Evolutionary conservation across 1,140 invertebrate species (phyloP), one percentile per base, ranked within the genome.

Genomic region (Trinorchestia longiramus): DNA sequence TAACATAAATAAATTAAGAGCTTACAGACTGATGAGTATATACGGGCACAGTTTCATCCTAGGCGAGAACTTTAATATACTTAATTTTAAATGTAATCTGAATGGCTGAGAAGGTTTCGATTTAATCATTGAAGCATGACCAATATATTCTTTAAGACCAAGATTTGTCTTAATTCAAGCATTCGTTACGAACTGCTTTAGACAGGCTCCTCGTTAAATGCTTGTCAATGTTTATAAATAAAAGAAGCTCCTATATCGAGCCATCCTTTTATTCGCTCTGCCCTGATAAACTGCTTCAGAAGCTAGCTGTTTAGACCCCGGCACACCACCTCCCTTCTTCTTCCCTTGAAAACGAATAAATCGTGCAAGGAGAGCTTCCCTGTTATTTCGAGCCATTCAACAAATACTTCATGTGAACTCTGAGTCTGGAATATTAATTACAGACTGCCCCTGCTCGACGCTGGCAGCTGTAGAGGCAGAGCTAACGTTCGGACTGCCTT

Each of bases 361-460:
- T 90, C n/a, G 43, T 41, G 88, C 41, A 42, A 41, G 88, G 41
- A 42, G 88, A 42, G 88, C 62, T 90, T 90, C 88, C 88, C 88
- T 90, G 88, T 90, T 90, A 90, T 90, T 90, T 90, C 43, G 43
- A 90, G 88, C 88, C 88, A 90, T 90, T 90, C 88, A 90, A 41
- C 88, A 90, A 90, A 90, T 90, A 90, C 88, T 90, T 90, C 88
- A 90, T 90, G 88, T 90, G 88, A 90, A 90, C 88, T 77, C 62
- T 77, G 62, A 77, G 62, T 77, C 62, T 77, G 88, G 41, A 90
- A 90, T 43, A 90, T 90, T 90, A 90, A 90, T 90, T 90, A 90
- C 43, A 77, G 62, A 77, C 62, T 77, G 47, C 62, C 62, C 62
- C 62, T 77, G 62, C 62, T 77, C 62, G 11, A 36, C 62, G 3